Evolutionary conservation across 2,113 vertebrate genomes (phyloP).

Genomic region (Enhydra lutris): DNA sequence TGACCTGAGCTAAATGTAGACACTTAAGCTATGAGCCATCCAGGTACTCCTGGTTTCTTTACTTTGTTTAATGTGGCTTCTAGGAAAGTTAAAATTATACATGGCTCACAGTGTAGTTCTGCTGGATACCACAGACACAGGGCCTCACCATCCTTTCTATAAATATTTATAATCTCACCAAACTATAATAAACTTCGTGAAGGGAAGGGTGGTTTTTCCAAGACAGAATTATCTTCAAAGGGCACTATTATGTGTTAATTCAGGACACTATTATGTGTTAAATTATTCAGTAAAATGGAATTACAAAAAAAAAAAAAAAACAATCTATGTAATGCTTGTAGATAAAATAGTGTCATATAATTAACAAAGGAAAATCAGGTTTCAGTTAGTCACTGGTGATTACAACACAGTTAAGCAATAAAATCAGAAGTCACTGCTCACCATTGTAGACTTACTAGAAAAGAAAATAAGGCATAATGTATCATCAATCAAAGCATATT

Average conservation of each 20-base stretch:
- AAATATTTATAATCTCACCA: not conserved
- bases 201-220: not conserved
- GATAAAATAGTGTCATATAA: not conserved
- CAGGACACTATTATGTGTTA: not conserved
- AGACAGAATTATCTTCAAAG: not conserved
- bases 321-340: not conserved
- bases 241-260: not conserved
- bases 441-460: not conserved
- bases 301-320: not conserved
- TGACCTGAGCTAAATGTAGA: no score
- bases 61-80: not conserved
- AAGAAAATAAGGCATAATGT: not conserved
- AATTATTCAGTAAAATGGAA: slow-evolving; percentile 20
- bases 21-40: no score
- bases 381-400: not conserved
- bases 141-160: not conserved
- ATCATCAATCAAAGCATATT: not conserved
- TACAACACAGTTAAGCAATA: not conserved
- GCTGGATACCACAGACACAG: not conserved
- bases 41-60: not conserved
- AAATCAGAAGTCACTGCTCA: not conserved
- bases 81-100: not conserved
- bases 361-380: not conserved
- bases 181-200: not conserved
- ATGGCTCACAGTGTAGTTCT: not conserved